Conservation (phyloP, 2,797 vertebrate species). For the Xiphorhynchus erythropygius region DNA sequence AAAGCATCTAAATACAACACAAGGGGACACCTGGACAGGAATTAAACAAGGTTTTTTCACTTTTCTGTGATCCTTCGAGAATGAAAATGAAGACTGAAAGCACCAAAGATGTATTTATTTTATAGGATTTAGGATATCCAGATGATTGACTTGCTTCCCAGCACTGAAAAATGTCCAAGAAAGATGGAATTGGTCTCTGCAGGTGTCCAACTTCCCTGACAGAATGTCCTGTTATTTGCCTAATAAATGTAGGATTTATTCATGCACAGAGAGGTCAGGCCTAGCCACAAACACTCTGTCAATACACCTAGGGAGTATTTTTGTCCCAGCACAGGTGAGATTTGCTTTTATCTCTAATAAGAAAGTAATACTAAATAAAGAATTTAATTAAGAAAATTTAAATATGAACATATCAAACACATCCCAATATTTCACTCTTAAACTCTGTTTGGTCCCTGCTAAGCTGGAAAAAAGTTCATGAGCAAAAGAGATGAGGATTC, state of each 20-base stretch:
- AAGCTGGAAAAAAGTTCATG: neutral
- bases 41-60: neutral
- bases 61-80: neutral
- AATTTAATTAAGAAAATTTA: neutral
- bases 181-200: neutral
- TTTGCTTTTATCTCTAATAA: neutral
- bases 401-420: neutral
- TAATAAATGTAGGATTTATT: neutral
- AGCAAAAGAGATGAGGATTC: neutral
- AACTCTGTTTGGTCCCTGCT: neutral
- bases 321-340: neutral
- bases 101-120: neutral
- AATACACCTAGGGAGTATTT: neutral
- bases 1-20: neutral
- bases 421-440: neutral
- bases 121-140: neutral
- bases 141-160: neutral
- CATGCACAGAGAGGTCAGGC: neutral
- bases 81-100: neutral
- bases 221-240: neutral
- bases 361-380: neutral
- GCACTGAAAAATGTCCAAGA: neutral
- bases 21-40: neutral
- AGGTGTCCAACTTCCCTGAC: neutral
- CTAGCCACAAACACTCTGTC: neutral